Evolutionary conservation across 1,140 invertebrate species (phyloP), one percentile per base, ranked within the genome.

Genomic region (Caerostris extrusa): DNA sequence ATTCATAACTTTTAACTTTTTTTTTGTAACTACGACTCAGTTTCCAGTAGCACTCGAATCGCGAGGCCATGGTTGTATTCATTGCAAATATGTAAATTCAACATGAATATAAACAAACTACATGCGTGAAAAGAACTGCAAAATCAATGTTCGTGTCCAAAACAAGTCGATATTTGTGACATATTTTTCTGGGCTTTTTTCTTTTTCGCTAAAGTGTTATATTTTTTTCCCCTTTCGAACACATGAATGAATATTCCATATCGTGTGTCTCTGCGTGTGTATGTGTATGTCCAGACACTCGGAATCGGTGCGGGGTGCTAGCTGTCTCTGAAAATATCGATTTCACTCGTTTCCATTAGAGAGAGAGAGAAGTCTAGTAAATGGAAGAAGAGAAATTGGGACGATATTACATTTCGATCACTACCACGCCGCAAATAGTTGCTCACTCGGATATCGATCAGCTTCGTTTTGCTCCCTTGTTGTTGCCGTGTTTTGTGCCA

Each of bases 401-500:
- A 85, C 82, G 55, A 85, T 85, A 58, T 85, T 85, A 85, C 82
- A 85, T 85, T 85, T 85, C 55, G 82, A 85, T 85, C 82, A 57
- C 57, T 85, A 85, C 57, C 57, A 19, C 82, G 55, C 82, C 82
- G 17, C 82, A 85, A 85, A 85, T 85, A 57, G 82, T 19, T 55
- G 19, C 19, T 85, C 82, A 19, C 14, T 85, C 34, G 34, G 10
- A 12, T 34, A 77, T 77, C 34, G 71, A 77, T 77, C 71, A 50
- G 0, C 34, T 77, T 53, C 71, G 19, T 34, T 53, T 34, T 34
- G 34, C 34, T 77, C 34, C 19, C 19, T 50, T 71, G 19, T 77
- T 53, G 71, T 77, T 53, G 71, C 71, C 34, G 53, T 77, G 53
- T 14, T 77, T 53, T 77, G 50, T 77, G 71, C 50, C 71, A 53